Base-by-base conservation (phyloP, 2,888 invertebrate genomes). In the Cheilosia variabilis region DNA sequence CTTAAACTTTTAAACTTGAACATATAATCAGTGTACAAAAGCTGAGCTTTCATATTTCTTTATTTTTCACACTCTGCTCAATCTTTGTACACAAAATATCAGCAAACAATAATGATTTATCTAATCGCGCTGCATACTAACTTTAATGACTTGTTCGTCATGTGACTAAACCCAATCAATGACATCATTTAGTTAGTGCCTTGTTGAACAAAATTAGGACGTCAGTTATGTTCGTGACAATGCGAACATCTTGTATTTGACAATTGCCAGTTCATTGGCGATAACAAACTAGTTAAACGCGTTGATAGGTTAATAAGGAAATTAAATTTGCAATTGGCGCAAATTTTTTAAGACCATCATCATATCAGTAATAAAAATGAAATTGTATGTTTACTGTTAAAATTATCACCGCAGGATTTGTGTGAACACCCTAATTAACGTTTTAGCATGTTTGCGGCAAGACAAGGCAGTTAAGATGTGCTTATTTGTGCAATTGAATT, bases 391-490 rank as follows among this genome's bases (percentile, higher is more conserved):
- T 63, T 63, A 22, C 24, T 27, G 10, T 63, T 31, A 13, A 0
- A 63, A 45, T 63, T 63, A 63, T 31, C 45, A 63, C 22, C n/a
- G 10, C 9, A 10, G 13, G 47, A 17, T 34, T 62, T 24, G 22
- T 27, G 47, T 63, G 31, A 15, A 24, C 62, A 31, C 17, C 17
- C 27, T 63, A n/a, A 63, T 63, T 13, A 63, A 19, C 10, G 6
- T 52, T 52, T 52, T 27, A 52, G 24, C 17, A 9, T 37, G 37
- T 22, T 34, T 60, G 43, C 24, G 41, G 5, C 2, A 45, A 4
- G n/a, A 43, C 43, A n/a, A 45, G 45, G 45, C 17, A n/a, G 17
- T 17, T 7, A 7, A 45, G 45, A 45, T 9, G 45, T 47, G 7
- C 45, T n/a, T 9, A 17, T 47, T 47, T 17, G 45, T 17, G 45